Evolutionary conservation across 2,113 vertebrate genomes (phyloP).

Genomic region (Phrynosoma platyrhinos): DNA sequence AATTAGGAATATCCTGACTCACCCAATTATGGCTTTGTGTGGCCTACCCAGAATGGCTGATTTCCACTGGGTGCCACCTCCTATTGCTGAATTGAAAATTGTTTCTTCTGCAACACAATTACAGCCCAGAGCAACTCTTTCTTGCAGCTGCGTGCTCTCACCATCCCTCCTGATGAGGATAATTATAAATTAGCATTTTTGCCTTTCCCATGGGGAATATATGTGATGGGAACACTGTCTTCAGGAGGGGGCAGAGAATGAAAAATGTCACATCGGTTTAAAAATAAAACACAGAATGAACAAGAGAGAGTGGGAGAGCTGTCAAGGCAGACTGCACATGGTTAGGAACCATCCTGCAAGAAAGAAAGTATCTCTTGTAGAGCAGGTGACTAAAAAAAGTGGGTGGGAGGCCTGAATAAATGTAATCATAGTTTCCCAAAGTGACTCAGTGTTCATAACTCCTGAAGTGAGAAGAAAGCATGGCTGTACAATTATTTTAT

Average conservation of each 20-base stretch:
- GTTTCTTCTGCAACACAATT: constrained; percentile 1
- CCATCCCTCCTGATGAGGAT: constrained; percentile 17
- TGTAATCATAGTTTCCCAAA: constrained; percentile 64
- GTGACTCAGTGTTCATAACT: constrained; percentile 51
- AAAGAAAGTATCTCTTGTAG: not conserved
- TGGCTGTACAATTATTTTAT: not conserved
- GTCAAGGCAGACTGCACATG: not conserved
- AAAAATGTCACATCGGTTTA: not conserved
- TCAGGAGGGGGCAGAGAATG: not conserved
- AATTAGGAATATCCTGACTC: not conserved
- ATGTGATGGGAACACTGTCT: not conserved
- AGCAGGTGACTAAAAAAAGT: constrained; percentile 8
- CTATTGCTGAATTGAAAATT: not conserved
- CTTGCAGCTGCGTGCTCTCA: constrained; percentile 16
- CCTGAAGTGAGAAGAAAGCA: not conserved
- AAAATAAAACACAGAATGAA: not conserved
- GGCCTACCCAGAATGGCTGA: not conserved
- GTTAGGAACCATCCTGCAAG: constrained; percentile 15
- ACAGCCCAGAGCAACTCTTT: not conserved
- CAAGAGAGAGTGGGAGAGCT: not conserved
- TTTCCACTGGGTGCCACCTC: not conserved
- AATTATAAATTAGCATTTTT: constrained; percentile 18
- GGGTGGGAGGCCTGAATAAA: constrained; percentile 40
- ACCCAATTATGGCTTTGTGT: not conserved
- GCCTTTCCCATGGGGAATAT: not conserved